A percentile compares a stretch with the other conserved stretches of the same genome.
phyloP scores from a whole-genome alignment of 2,888 invertebrate genomes.

The Ochlodes sylvanus region DNA sequence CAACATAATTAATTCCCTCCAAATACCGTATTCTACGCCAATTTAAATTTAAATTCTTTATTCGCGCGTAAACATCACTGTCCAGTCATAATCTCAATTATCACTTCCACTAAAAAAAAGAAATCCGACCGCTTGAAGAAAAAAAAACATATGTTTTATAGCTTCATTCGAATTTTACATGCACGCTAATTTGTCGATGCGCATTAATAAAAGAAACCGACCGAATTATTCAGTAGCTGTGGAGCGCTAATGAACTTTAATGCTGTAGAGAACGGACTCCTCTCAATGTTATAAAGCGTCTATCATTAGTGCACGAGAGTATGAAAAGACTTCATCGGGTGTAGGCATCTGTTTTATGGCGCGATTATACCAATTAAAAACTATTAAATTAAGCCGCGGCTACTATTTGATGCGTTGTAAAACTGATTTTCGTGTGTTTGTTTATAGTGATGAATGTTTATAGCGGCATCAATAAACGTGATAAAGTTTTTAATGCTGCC shows the following conservation, averaged over 20 bases:
- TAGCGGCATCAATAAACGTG: constrained; percentile 56
- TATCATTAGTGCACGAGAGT: constrained; percentile 71
- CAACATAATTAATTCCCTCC: constrained; percentile 43
- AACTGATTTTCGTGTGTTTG: constrained; percentile 71
- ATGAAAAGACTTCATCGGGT: constrained; percentile 75
- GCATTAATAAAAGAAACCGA: constrained; percentile 76
- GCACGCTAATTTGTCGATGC: constrained; percentile 82
- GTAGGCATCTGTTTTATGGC: constrained; percentile 76
- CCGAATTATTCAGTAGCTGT: constrained; percentile 83
- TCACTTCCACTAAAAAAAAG: constrained; percentile 77
- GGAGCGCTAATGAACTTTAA: constrained; percentile 80
- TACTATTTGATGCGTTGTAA: constrained; percentile 78
- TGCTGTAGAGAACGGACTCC: constrained; percentile 68
- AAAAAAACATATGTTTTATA: constrained; percentile 77
- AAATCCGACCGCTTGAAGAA: constrained; percentile 60
- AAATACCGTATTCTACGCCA: constrained; percentile 55
- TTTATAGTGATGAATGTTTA: constrained; percentile 81
- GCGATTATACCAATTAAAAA: constrained; percentile 83
- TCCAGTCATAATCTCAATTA: constrained; percentile 82
- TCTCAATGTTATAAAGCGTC: constrained; percentile 61
- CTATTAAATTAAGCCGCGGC: constrained; percentile 79
- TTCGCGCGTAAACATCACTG: constrained; percentile 57
- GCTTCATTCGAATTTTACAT: constrained; percentile 81
- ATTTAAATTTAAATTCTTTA: constrained; percentile 68
- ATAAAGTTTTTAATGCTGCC: constrained; percentile 34